phyloP scores from a whole-genome alignment of 2,797 vertebrate species.

The Anolis apletophallus region DNA sequence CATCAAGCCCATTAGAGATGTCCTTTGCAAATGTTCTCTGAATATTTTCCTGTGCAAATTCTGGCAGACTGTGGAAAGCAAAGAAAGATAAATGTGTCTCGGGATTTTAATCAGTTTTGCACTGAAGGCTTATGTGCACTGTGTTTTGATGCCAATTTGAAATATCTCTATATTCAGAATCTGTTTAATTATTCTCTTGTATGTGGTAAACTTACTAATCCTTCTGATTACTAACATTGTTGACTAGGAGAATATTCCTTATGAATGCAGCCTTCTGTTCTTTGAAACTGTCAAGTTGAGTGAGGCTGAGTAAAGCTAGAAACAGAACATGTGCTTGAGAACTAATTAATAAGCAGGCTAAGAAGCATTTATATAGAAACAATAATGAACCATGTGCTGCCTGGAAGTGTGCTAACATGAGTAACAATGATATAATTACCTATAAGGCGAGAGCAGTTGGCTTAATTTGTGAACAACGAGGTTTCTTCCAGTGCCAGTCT shows the following conservation, averaged over 20 bases:
- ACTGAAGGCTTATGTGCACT: neutral
- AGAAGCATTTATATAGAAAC: conserved; percentile 10
- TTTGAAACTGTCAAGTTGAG: neutral
- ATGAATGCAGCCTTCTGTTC: conserved; percentile 9
- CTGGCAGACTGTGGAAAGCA: neutral
- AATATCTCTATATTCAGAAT: conserved; percentile 19
- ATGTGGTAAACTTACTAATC: neutral
- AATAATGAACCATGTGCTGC: neutral
- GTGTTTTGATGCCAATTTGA: conserved; percentile 3
- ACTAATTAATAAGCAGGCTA: conserved; percentile 14
- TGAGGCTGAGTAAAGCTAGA: conserved; percentile 1
- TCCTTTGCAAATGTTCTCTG: neutral
- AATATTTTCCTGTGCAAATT: neutral
- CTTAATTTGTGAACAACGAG: conserved; percentile 1
- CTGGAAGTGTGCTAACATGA: neutral
- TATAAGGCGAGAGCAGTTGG: neutral
- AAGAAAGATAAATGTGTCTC: neutral
- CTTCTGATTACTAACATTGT: neutral
- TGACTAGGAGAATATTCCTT: neutral
- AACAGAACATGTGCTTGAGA: conserved; percentile 11
- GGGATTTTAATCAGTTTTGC: conserved; percentile 13
- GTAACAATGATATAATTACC: conserved; percentile 11
- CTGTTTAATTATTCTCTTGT: conserved; percentile 28
- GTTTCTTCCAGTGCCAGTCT: neutral
- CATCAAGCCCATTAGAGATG: neutral